Evolutionary conservation across 2,113 vertebrate species (phyloP), one percentile per base, ranked within the genome.

Genomic region (Paracanthobrama guichenoti): DNA sequence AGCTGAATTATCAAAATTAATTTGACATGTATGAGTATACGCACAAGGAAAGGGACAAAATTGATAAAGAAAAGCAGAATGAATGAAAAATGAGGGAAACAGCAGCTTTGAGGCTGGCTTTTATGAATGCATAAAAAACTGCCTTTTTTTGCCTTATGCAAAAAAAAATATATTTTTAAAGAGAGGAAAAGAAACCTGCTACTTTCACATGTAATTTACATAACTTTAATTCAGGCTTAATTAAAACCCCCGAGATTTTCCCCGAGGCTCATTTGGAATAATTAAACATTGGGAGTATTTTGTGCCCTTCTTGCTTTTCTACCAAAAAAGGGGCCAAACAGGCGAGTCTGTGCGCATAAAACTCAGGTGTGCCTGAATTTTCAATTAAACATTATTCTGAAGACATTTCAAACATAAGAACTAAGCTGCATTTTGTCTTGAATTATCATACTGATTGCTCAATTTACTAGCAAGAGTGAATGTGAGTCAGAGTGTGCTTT

Each of bases 141-240:
- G 35, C 35, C 6, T n/a, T 64, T n/a, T 39, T 71, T 35, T 55
- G 24, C 28, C 7, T 53, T 13, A 12, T 60, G 44, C 26, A 7
- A 18, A 35, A 11, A 69, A 66, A 44, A 69, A 75, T 35, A 79
- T 39, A 55, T 53, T 71, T 69, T 57, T 59, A 1, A 81, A 60
- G 39, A 69, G 59, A 79, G 28, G 22, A 11, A 53, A 79, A 92
- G 91, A 91, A 89, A 87, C 86, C 82, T 79, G 24, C 57, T 72
- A 60, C 87, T 87, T 91, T 88, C 89, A 81, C 84, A 87, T 85
- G 88, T 87, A 88, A 94, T 93, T 93, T 92, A 92, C 92, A 93
- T 92, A 91, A 90, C 90, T 93, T 93, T 92, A 91, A 93, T 93
- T 93, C 89, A 89, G 88, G 90, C 88, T 76, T 94, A 94, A 94